These are phyloP conservation scores for Paragorgia papillata DNA, from an alignment of 92 coral and sea anemone genomes.

Conservation along the genomic window DNA sequence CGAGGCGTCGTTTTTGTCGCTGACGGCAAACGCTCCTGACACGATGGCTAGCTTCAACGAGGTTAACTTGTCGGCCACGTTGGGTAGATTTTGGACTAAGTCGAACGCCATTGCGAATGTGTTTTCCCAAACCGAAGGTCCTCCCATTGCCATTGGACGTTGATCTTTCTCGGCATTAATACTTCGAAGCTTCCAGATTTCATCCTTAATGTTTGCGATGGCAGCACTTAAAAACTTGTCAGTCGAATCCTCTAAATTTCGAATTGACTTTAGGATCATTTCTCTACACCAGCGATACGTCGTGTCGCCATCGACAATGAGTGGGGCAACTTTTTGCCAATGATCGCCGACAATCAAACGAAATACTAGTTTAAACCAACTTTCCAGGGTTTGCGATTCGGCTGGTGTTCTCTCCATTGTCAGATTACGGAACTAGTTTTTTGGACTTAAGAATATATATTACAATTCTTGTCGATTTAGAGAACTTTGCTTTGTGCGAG, in stretches of 20 bases:
- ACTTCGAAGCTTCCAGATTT: constrained; percentile 44
- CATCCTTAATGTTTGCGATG: constrained; percentile 65
- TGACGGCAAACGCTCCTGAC: constrained; percentile 56
- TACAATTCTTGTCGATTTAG: too few species aligned
- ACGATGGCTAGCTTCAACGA: constrained; percentile 48
- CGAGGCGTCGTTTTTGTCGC: constrained; percentile 52
- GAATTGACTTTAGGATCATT: constrained; percentile 58
- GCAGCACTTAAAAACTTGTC: constrained; percentile 63
- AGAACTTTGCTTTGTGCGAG: neutral
- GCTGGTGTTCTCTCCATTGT: neutral
- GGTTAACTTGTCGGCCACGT: constrained; percentile 10
- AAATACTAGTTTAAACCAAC: constrained; percentile 82
- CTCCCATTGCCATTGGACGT: neutral
- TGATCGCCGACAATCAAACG: constrained; percentile 74
- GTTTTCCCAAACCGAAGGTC: constrained; percentile 3
- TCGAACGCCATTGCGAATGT: constrained; percentile 16
- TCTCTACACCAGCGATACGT: constrained; percentile 88
- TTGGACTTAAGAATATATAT: too few species aligned
- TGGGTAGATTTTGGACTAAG: neutral
- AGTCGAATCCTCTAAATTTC: constrained; percentile 51
- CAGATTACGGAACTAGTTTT: too few species aligned
- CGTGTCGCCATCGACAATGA: constrained; percentile 73
- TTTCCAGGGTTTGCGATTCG: constrained; percentile 37
- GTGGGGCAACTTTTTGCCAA: constrained; percentile 67
- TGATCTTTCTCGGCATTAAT: neutral